Evolutionary conservation across 2,888 invertebrate genomes (phyloP).

Genomic region (Tachystola acroxantha): DNA sequence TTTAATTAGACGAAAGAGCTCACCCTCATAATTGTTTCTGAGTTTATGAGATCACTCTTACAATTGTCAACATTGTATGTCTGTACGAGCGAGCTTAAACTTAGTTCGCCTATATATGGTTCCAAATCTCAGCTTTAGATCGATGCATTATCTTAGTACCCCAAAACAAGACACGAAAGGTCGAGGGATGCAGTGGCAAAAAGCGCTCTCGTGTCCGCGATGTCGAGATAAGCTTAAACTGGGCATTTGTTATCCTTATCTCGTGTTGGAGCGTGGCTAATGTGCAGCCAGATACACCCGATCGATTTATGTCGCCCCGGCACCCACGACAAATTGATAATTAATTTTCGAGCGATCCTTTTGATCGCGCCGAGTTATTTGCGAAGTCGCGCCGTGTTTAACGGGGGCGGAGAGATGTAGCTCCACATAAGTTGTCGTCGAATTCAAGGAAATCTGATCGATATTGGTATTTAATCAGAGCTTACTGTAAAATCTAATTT

Average conservation of each 20-base stretch:
- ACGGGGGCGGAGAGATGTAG: no score
- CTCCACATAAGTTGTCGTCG: no score
- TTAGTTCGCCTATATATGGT: no score
- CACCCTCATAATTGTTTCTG: no score
- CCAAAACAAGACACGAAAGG: constrained; percentile 46
- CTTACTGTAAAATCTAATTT: no score
- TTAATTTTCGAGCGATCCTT: constrained; percentile 69
- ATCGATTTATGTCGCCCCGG: constrained; percentile 76
- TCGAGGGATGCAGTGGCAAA: constrained; percentile 73
- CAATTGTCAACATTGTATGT: no score
- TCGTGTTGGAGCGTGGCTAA: constrained; percentile 71
- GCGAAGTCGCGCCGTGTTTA: constrained; percentile 41
- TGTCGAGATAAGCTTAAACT: constrained; percentile 76
- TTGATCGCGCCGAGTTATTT: constrained; percentile 73
- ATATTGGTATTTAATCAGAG: no score
- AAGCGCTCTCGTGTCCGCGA: constrained; percentile 75
- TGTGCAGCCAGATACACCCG: constrained; percentile 68
- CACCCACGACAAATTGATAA: constrained; percentile 77
- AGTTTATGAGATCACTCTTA: no score
- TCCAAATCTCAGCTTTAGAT: no score
- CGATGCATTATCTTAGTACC: constrained; percentile 11
- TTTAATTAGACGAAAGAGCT: no score
- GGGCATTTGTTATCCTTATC: constrained; percentile 78
- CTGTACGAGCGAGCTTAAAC: no score
- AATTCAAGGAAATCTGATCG: no score